Base-by-base conservation (phyloP, 2,888 invertebrate species). In the Dryobotodes eremita region DNA sequence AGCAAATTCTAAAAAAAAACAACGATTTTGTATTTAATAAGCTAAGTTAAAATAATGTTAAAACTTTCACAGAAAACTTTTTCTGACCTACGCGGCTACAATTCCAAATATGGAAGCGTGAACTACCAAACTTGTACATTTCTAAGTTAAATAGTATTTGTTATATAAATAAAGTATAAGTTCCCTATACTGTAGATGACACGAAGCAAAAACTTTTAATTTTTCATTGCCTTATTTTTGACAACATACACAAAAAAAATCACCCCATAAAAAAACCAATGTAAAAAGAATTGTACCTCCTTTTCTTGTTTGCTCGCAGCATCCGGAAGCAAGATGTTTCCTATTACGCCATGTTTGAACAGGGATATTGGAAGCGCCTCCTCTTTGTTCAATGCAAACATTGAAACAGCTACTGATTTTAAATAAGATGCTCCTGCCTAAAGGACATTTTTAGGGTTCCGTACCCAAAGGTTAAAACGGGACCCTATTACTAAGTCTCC, bases 271-370 rank as follows among this genome's bases (percentile, higher is more conserved):
- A 82, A n/a, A 62, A 65, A 1, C 48, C n/a, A 81, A 71, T 69
- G 26, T 75, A 65, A 74, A 77, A 84, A 78, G 75, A 83, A 75
- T 78, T 87, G 82, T 81, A 74, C 59, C 79, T 80, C 68, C 80
- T 84, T 75, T 66, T 75, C 77, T 75, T 91, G 91, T 91, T 92
- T 90, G 89, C 90, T 87, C 80, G 83, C 80, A 80, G 71, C 84
- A 75, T 77, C 84, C 85, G 70, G 80, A 82, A 84, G 91, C 92
- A 94, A 94, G 94, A 94, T 94, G 93, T 93, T 94, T 93, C 91
- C 93, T 92, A 92, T 94, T 93, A 93, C 89, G 89, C 78, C 88
- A 88, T 95, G 95, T 95, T 95, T 95, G 94, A 90, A 92, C 92
- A 92, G 64, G 90, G 91, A 93, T 94, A 95, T 95, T 94, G 95